These are phyloP conservation scores for Trematomus bernacchii DNA, from an alignment of 2,797 vertebrate genomes.

Conservation along the genomic window DNA sequence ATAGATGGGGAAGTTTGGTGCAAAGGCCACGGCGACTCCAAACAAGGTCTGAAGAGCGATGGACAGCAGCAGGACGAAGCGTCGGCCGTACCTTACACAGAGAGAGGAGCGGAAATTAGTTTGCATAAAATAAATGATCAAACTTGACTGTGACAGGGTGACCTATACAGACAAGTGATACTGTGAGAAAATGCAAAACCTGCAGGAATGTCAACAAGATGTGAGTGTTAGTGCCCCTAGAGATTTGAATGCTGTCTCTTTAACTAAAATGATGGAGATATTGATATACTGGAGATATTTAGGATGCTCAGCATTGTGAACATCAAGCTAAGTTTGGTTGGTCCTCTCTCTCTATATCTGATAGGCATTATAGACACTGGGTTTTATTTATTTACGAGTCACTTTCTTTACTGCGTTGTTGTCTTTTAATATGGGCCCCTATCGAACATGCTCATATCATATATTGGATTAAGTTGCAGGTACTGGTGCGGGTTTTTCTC, in stretches of 20 bases:
- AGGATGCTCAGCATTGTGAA: no score
- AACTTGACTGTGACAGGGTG: neutral
- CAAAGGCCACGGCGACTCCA: conserved; percentile 86
- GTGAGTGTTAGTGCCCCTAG: neutral
- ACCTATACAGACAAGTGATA: neutral
- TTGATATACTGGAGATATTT: no score
- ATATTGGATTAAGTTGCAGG: no score
- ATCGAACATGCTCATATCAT: no score
- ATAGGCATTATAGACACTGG: no score
- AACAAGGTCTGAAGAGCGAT: conserved; percentile 83
- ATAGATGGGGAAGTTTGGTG: conserved; percentile 86
- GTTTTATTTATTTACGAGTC: no score
- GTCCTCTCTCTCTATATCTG: no score
- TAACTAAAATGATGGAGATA: no score
- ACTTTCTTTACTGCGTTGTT: no score
- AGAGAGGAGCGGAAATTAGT: conserved; percentile 37
- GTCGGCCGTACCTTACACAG: conserved; percentile 86
- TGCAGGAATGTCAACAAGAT: neutral
- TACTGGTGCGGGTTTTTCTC: no score
- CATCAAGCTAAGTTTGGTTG: no score
- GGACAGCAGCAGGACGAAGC: conserved; percentile 83
- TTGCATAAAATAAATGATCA: neutral
- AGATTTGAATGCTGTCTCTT: neutral
- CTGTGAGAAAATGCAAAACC: neutral
- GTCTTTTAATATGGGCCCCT: no score